phyloP scores from a whole-genome alignment of 2,888 invertebrate genomes.

The Metacarcinus magister region DNA sequence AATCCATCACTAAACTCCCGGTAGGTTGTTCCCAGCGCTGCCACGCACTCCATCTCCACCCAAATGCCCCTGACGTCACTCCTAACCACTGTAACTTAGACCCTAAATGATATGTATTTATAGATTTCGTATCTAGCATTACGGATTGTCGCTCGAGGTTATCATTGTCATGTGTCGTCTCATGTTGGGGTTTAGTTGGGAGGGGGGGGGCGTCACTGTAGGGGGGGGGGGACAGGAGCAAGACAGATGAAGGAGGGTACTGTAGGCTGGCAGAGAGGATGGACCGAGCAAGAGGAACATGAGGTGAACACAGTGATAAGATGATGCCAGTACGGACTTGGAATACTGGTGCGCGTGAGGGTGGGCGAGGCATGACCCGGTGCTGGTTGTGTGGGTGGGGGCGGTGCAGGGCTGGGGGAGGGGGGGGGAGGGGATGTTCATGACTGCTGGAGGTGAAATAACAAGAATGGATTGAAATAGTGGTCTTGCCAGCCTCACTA shows the following conservation, averaged over 20 bases:
- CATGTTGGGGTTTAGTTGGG: not conserved
- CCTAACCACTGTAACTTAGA: not conserved
- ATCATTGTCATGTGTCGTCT: not conserved
- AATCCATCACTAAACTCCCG: not conserved
- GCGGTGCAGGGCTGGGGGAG: not conserved
- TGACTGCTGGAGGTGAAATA: not conserved
- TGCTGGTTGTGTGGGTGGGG: not conserved
- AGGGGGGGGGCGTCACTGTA: not conserved
- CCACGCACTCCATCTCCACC: not conserved
- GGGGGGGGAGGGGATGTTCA: not conserved
- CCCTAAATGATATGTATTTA: conserved; percentile 5
- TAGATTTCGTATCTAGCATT: not conserved
- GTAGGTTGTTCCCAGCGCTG: not conserved
- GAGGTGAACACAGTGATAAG: not conserved
- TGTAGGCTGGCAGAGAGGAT: not conserved
- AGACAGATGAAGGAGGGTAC: not conserved
- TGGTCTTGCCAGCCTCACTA: not conserved
- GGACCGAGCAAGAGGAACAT: not conserved
- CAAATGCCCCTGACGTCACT: not conserved
- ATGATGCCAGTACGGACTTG: not conserved
- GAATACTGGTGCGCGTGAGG: not conserved
- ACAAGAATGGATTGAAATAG: conserved; percentile 7
- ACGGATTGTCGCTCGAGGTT: not conserved
- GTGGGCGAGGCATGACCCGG: not conserved
- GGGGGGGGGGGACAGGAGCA: not conserved